These are phyloP conservation scores for Drosophila oshimai DNA, from an alignment of 1,140 invertebrate species.

Conservation along the genomic window DNA sequence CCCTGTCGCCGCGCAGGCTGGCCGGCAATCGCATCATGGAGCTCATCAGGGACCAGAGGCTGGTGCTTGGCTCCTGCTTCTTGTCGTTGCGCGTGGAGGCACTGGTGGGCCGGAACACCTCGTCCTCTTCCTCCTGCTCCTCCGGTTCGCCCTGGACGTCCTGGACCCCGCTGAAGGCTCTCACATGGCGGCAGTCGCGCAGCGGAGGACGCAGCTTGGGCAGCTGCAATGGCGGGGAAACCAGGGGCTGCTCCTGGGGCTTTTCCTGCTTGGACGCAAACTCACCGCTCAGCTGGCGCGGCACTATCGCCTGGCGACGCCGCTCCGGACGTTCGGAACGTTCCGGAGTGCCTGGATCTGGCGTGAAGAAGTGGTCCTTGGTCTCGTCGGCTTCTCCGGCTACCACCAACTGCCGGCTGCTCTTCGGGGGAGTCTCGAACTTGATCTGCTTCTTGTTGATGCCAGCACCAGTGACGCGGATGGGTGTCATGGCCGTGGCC, in stretches of 20 bases:
- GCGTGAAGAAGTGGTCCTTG: constrained; percentile 68
- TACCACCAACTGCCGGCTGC: background rate
- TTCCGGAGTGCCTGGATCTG: constrained; percentile 39
- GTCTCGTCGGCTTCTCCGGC: background rate
- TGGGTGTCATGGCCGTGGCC: constrained; percentile 67
- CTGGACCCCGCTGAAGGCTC: constrained; percentile 49
- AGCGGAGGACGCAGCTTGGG: constrained; percentile 53
- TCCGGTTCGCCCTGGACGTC: constrained; percentile 9
- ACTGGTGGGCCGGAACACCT: constrained; percentile 51
- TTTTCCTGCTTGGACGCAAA: constrained; percentile 36
- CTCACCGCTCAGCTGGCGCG: constrained; percentile 47
- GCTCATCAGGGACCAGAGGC: constrained; percentile 69
- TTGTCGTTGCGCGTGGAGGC: constrained; percentile 60
- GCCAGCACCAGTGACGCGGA: constrained; percentile 46
- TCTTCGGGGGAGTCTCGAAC: constrained; percentile 65
- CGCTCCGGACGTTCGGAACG: background rate
- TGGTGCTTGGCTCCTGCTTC: constrained; percentile 19
- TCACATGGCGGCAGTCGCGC: constrained; percentile 29
- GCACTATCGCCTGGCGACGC: constrained; percentile 28
- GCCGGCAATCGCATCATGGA: constrained; percentile 69
- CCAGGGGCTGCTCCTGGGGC: background rate
- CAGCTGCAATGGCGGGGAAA: constrained; percentile 1
- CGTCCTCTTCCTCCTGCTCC: constrained; percentile 51
- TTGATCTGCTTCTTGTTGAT: constrained; percentile 75
- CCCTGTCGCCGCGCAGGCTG: constrained; percentile 3